Base-by-base conservation (phyloP, 2,888 invertebrate species). In the Lasioglossum figueresi region DNA sequence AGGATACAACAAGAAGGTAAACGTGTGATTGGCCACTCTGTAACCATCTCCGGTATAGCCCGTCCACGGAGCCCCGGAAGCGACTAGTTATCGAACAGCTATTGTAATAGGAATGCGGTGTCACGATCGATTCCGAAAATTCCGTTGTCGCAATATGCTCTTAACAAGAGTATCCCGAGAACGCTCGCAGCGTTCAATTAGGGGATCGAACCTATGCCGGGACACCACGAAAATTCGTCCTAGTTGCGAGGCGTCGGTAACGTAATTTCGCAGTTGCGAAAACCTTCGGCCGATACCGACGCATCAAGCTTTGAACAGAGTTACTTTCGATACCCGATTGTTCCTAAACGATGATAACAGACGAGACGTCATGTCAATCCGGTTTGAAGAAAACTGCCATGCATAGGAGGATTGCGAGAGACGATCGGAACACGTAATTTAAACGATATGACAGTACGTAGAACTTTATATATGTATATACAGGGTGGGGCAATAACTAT, bases 391-490 rank as follows among this genome's bases (percentile, higher is more conserved):
- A 23, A 27, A 37, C 27, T 31, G 19, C 52, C 43, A 14, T 6
- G 16, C 1, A n/a, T n/a, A 56, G 56, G 4, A n/a, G 12, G 12
- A n/a, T 56, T 14, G 27, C 2, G 5, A 37, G 4, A 12, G 34
- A 16, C 27, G 27, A 14, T 0, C 40, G 68, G 27, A 70, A 37
- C 74, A 74, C 40, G 27, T 68, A 79, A 81, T 79, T 84, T 63
- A 66, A 52, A n/a, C 10, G 52, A n/a, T 10, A n/a, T n/a, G 19
- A 52, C 1, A 52, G n/a, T 3, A 3, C 68, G 19, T 40, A 70
- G 45, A 82, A 87, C 76, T 81, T 80, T 74, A 56, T 40, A 77
- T 45, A 83, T 74, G 81, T 40, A n/a, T n/a, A n/a, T n/a, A n/a
- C n/a, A n/a, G n/a, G n/a, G n/a, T n/a, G n/a, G n/a, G n/a, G n/a